These are phyloP conservation scores for Acomys russatus DNA, from an alignment of 2,797 vertebrate genomes.

Conservation along the genomic window DNA sequence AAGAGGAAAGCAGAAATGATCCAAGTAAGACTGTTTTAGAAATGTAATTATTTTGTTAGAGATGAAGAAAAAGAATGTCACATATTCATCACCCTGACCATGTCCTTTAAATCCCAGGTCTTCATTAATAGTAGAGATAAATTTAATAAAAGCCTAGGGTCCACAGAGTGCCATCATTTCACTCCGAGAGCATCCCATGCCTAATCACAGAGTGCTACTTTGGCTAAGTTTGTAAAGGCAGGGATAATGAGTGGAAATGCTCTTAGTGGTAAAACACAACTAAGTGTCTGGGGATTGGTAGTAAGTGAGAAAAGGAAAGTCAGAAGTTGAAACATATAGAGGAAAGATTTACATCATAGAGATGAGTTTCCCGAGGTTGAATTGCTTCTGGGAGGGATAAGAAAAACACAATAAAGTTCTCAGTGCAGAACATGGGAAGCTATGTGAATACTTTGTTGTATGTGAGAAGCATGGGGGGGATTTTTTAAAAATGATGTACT, in stretches of 20 bases:
- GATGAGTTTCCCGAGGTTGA: not conserved
- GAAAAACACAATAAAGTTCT: not conserved
- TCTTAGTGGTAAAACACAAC: not conserved
- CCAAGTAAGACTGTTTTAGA: not conserved
- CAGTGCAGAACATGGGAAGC: not conserved
- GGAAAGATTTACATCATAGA: not conserved
- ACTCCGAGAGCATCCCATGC: not conserved
- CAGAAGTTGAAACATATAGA: not conserved
- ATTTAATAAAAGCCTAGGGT: not conserved
- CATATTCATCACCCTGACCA: not conserved
- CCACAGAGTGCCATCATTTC: not conserved
- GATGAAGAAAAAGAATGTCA: not conserved
- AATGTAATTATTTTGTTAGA: not conserved
- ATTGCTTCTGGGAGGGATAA: not conserved
- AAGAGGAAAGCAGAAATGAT: not conserved
- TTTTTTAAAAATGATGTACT: not conserved
- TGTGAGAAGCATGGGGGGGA: not conserved
- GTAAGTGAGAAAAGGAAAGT: conserved; percentile 31
- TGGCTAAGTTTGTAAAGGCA: not conserved
- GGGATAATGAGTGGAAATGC: not conserved
- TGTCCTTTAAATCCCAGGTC: not conserved
- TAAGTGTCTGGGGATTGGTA: not conserved
- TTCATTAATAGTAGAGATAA: not conserved
- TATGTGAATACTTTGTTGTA: not conserved
- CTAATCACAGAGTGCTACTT: not conserved